Evolutionary conservation across 2,888 invertebrate genomes (phyloP), one percentile per base, ranked within the genome.

Genomic region (Tenthredo amoena): DNA sequence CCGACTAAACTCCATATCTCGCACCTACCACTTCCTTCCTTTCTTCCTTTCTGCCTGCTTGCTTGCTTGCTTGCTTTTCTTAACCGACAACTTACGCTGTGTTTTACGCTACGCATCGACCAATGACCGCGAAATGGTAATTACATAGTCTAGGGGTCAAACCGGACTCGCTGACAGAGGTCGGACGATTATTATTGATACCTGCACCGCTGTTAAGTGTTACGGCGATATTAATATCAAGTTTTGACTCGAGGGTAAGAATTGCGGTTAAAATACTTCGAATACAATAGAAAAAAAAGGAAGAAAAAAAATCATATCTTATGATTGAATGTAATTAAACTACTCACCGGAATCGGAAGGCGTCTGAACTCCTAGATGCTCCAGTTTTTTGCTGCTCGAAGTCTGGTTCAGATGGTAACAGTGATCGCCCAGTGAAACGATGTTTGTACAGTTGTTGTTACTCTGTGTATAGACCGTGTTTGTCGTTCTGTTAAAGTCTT

Each of bases 331-430:
- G 6, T 55, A n/a, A 55, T n/a, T 31, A 34, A 58, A 37, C 3
- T 0, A 74, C 96, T 96, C 94, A 96, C 98, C 98, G 87, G 98
- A 98, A 95, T 98, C 98, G 68, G 98, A 98, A 85, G 98, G 98
- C 88, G 98, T 98, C 92, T 97, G 97, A 40, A 97, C 96, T 89
- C 97, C 97, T 83, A 97, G 95, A 90, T 95, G 95, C 91, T 96
- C 96, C 87, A 96, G 86, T 87, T 95, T 92, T 89, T 94, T 95
- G 90, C 95, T 95, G 88, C 96, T 74, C 43, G 71, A 37, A 26
- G 47, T 89, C 31, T 91, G 91, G 85, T 91, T 92, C 5, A 92
- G 88, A 85, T 93, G 95, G 88, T 97, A 97, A 94, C 95, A 97
- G 94, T 95, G 97, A 94, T 95, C 97, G 88, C 93, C 93, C 62